Base-by-base conservation (phyloP, 2,888 invertebrate genomes). In the Calameuta filiformis region DNA sequence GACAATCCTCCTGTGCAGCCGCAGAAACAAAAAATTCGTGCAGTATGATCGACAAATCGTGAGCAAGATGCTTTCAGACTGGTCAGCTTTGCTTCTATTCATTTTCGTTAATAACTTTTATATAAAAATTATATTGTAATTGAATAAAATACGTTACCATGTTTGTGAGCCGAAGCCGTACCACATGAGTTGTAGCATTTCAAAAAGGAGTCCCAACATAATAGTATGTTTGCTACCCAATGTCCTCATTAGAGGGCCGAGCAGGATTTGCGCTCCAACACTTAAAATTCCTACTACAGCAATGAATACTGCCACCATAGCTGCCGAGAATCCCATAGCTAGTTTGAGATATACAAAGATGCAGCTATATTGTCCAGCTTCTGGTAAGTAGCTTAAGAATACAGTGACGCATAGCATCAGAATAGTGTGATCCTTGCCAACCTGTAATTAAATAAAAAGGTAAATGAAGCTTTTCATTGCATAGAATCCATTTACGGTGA, bases 281-380 rank as follows among this genome's bases (percentile, higher is more conserved):
- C 99, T 99, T 84, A 99, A 94, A 85, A 99, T 96, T 81, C 99
- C 99, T 80, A 99, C 97, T 81, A 98, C 95, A 83, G 99, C 99
- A 89, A 99, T 99, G 92, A 98, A 99, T 86, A 98, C 96, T 78
- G 99, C 98, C 87, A 99, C 99, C 94, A 98, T 97, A 89, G 97
- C 95, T 80, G 96, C 96, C 86, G 96, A 96, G 93, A 99, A 99
- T 85, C 97, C 98, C 96, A 99, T 98, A 89, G 95, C 98, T 91
- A 99, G 94, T 93, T 98, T 98, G 85, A 99, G 94, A 93, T 99
- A 99, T 88, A 99, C 99, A 93, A 99, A 99, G 93, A 99, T 99
- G 93, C 99, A 99, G 79, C 99, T 99, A 93, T 99, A 99, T 93
- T 99, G 98, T 85, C 99, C 99, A 69, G 97, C 97, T 93, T 99